phyloP scores from a whole-genome alignment of 2,113 vertebrate species.

The Datnioides undecimradiatus region DNA sequence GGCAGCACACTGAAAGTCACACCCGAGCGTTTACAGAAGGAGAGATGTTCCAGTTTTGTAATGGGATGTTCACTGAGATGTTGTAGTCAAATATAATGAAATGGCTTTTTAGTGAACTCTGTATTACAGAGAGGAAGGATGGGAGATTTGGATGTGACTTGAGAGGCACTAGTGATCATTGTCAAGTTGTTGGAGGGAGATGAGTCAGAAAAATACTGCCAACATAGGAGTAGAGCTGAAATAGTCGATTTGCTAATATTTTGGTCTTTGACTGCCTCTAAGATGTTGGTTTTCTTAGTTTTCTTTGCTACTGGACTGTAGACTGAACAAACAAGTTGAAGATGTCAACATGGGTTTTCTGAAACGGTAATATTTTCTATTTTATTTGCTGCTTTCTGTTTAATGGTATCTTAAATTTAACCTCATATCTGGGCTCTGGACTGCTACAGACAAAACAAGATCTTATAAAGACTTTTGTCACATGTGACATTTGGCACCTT shows the following conservation, averaged over 20 bases:
- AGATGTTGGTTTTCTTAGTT: not conserved
- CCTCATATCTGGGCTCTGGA: not conserved
- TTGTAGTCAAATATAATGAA: conserved; percentile 18
- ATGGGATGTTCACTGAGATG: conserved; percentile 33
- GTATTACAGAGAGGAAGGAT: not conserved
- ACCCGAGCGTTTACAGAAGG: conserved; percentile 38
- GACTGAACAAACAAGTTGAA: not conserved
- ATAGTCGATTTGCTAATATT: not conserved
- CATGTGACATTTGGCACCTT: not conserved
- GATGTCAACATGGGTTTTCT: not conserved
- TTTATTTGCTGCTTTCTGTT: not conserved
- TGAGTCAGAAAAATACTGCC: not conserved
- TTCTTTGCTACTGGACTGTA: not conserved
- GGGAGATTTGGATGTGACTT: not conserved
- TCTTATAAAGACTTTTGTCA: not conserved
- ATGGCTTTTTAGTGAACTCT: conserved; percentile 9
- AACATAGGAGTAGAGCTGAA: not conserved
- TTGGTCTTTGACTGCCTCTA: not conserved
- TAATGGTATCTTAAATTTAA: not conserved
- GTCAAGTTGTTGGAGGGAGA: not conserved
- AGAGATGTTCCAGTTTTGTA: conserved; percentile 23
- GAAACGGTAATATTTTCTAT: too few species aligned
- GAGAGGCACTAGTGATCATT: not conserved
- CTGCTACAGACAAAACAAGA: not conserved
- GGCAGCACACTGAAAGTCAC: conserved; percentile 44